A percentile compares a stretch with the other conserved stretches of the same genome.
Evolutionary conservation across 1,140 invertebrate species (phyloP).

Genomic region (Gonatopus flavifemur): DNA sequence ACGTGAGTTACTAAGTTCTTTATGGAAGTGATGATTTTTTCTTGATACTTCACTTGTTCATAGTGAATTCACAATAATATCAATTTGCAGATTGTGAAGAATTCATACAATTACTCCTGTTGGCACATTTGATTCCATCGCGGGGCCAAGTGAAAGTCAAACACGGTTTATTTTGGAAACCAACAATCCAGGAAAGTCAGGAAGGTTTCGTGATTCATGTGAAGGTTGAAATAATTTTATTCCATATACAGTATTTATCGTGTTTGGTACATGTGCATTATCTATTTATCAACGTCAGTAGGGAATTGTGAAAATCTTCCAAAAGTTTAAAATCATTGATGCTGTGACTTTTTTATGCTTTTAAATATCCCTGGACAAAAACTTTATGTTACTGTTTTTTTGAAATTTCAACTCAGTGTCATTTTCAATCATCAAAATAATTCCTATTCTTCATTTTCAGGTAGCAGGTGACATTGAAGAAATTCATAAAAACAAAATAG

Average conservation of each 20-base stretch:
- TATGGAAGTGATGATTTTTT: no score
- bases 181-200: slow-evolving; percentile 17
- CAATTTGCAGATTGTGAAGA: slow-evolving; percentile 8
- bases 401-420: neutral
- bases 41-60: no score
- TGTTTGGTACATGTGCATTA: no score
- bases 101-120: slow-evolving; percentile 8
- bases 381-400: neutral
- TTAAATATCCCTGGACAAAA: neutral
- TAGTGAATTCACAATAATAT: no score
- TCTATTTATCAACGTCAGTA: no score
- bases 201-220: slow-evolving; percentile 16
- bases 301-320: no score
- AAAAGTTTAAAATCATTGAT: no score
- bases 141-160: slow-evolving; percentile 1
- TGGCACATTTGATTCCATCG: slow-evolving; percentile 13
- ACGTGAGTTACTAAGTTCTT: neutral
- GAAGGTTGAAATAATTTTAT: slow-evolving; percentile 9
- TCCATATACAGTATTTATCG: no score
- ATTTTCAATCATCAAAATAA: neutral
- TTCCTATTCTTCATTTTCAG: slow-evolving; percentile 10
- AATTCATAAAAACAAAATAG: slow-evolving; percentile 12
- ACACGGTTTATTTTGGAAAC: slow-evolving; percentile 22
- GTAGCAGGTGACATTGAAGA: slow-evolving; percentile 17
- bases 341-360: no score